These are phyloP conservation scores for Brachypteracias leptosomus DNA, from an alignment of 2,113 vertebrate genomes.

Conservation along the genomic window DNA sequence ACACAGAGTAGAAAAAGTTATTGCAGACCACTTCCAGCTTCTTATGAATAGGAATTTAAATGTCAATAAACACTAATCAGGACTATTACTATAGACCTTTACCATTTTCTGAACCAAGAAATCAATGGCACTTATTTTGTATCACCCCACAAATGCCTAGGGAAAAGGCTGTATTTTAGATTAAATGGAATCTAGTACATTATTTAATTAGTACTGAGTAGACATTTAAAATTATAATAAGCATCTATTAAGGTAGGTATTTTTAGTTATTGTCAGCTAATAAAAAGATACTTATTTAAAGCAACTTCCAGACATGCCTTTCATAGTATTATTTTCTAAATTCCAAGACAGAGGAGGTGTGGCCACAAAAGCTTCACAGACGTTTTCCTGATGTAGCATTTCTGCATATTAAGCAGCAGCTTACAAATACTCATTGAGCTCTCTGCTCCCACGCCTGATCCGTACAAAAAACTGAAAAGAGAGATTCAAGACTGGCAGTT, in stretches of 20 bases:
- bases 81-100: not conserved
- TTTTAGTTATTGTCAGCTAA: not conserved
- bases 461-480: conserved; percentile 75
- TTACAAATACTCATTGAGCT: conserved; percentile 81
- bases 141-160: not conserved
- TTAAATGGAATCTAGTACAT: not conserved
- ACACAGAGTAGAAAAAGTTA: not conserved
- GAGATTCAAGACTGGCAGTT: conserved; percentile 74
- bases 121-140: not conserved
- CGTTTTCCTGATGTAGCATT: conserved; percentile 74
- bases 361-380: conserved; percentile 64
- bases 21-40: not conserved
- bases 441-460: conserved; percentile 76
- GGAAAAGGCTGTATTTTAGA: not conserved
- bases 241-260: not conserved
- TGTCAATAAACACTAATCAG: not conserved
- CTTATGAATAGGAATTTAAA: not conserved
- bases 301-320: conserved; percentile 31
- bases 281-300: not conserved
- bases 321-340: conserved; percentile 55
- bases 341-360: conserved; percentile 50
- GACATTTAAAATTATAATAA: not conserved
- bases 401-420: conserved; percentile 88
- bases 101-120: not conserved
- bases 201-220: not conserved